These are phyloP conservation scores for Montifringilla adamsi DNA, from an alignment of 2,113 vertebrate species.

Conservation along the genomic window DNA sequence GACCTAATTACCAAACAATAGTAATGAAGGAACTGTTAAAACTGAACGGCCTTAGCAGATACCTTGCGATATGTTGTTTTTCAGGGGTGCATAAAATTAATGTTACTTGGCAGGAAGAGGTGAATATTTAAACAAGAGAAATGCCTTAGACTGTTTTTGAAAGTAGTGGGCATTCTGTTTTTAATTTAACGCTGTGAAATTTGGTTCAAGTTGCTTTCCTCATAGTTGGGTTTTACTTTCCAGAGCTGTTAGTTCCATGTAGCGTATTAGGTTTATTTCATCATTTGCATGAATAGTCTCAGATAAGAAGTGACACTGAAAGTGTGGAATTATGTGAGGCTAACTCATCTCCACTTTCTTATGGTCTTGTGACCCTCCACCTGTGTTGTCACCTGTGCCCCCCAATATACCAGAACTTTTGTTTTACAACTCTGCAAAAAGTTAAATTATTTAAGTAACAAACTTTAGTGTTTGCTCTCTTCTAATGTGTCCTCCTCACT, in stretches of 20 bases:
- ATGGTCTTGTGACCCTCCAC: not conserved
- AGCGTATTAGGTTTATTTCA: rapidly evolving
- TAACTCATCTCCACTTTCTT: not conserved
- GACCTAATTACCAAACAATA: not conserved
- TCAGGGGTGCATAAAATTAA: not conserved
- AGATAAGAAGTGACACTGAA: not conserved
- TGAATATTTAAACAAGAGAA: not conserved
- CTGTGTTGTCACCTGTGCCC: not conserved
- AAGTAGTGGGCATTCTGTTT: not conserved
- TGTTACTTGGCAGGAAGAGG: not conserved
- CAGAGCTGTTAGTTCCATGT: not conserved
- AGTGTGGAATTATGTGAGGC: not conserved
- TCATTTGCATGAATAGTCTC: not conserved
- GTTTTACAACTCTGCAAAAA: not conserved
- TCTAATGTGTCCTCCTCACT: not conserved
- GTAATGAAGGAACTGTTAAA: not conserved
- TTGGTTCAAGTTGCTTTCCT: not conserved
- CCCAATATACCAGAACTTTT: not conserved
- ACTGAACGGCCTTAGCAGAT: not conserved
- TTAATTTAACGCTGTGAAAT: not conserved
- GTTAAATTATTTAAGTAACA: not conserved
- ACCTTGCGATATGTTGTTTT: not conserved
- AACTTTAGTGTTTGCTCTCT: not conserved
- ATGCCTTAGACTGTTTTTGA: not conserved
- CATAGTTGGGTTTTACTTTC: not conserved